phyloP scores from a whole-genome alignment of 1,140 invertebrate genomes.

The Neodiprion pinetum region DNA sequence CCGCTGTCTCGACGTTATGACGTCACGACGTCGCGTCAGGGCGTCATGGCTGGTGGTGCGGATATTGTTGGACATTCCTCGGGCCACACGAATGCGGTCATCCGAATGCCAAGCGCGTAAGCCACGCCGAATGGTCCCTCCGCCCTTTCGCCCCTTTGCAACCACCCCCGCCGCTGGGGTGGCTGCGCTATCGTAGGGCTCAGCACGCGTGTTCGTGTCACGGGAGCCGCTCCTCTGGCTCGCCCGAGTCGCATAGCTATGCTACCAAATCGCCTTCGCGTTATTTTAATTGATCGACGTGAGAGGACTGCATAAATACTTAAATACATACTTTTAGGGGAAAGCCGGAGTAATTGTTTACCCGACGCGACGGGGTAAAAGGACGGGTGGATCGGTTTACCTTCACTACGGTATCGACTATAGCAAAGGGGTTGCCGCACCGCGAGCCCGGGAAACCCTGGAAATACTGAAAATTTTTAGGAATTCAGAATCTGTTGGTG shows the following conservation, averaged over 20 bases:
- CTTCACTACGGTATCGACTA: too few species aligned
- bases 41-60: slow-evolving; percentile 51
- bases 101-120: slow-evolving; percentile 59
- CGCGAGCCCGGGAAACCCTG: neutral
- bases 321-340: too few species aligned
- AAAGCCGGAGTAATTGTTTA: too few species aligned
- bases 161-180: slow-evolving; percentile 25
- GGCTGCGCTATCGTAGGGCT: slow-evolving; percentile 15
- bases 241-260: slow-evolving; percentile 46
- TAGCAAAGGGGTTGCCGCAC: neutral
- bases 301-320: slow-evolving; percentile 3
- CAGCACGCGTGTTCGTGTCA: neutral
- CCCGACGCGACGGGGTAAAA: too few species aligned
- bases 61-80: slow-evolving; percentile 61
- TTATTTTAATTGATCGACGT: slow-evolving; percentile 58
- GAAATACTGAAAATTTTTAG: neutral
- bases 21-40: slow-evolving; percentile 42
- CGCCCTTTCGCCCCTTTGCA: slow-evolving; percentile 51
- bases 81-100: slow-evolving; percentile 59
- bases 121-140: slow-evolving; percentile 55
- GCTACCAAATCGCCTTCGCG: slow-evolving; percentile 51
- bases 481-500: too few species aligned
- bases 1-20: slow-evolving; percentile 44
- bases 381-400: too few species aligned
- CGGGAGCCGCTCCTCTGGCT: neutral